Evolutionary conservation across 1,140 invertebrate genomes (phyloP).

Genomic region (Wasmannia auropunctata): DNA sequence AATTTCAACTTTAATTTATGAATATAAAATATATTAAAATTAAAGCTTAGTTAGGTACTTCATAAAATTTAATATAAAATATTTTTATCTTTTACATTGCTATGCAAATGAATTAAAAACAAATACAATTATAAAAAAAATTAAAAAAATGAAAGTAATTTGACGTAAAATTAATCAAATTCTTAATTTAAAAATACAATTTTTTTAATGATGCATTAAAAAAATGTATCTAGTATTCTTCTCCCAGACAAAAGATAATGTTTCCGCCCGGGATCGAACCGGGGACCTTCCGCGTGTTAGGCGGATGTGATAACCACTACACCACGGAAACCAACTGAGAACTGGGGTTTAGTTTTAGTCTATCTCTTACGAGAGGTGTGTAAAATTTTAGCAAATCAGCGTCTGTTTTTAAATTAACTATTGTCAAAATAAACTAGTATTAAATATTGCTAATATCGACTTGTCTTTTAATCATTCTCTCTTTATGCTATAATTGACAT

Average conservation of each 20-base stretch:
- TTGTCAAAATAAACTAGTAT: not conserved
- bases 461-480: not conserved
- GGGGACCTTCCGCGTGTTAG: slow-evolving; percentile 34
- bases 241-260: not conserved
- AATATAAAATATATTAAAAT: too few species aligned
- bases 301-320: slow-evolving; percentile 40
- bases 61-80: too few species aligned
- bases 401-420: not conserved
- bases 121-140: too few species aligned
- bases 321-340: slow-evolving; percentile 8
- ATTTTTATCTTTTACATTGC: too few species aligned
- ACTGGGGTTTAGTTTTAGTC: rapidly evolving
- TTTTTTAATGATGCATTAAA: too few species aligned
- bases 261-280: slow-evolving; percentile 40
- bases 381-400: not conserved
- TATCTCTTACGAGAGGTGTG: not conserved
- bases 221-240: not conserved
- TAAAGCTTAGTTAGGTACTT: too few species aligned
- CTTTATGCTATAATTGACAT: not conserved
- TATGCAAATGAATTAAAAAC: too few species aligned
- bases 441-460: not conserved
- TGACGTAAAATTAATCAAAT: too few species aligned
- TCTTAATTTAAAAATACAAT: too few species aligned
- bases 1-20: too few species aligned
- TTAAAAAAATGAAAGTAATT: too few species aligned